These are phyloP conservation scores for Diacarnus erythraeanus DNA, from an alignment of 37 sponge, comb jelly and placozoan species.

Conservation along the genomic window DNA sequence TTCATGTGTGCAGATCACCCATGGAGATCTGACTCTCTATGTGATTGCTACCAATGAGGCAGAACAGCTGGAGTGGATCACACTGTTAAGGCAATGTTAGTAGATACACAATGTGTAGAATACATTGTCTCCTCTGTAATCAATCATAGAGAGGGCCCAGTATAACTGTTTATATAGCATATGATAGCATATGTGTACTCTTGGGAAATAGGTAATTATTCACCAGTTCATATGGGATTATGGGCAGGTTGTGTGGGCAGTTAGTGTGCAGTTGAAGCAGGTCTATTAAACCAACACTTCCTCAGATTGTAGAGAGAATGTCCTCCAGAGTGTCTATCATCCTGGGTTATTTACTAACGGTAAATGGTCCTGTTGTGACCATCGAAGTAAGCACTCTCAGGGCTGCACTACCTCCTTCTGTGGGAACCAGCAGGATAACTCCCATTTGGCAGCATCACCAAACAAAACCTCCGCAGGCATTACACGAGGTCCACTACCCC, in stretches of 20 bases:
- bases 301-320: constrained; percentile 58
- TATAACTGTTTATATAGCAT: neutral
- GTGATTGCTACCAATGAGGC: constrained; percentile 53
- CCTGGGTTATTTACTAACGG: constrained; percentile 63
- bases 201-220: neutral
- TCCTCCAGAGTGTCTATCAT: constrained; percentile 49
- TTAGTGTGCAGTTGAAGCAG: constrained; percentile 12
- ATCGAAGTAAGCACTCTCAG: constrained; percentile 59
- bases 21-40: constrained; percentile 81
- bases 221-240: neutral
- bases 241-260: too few relatives aligned
- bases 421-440: neutral
- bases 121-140: neutral
- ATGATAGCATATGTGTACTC: neutral
- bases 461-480: neutral
- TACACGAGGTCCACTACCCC: constrained; percentile 36
- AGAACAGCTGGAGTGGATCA: constrained; percentile 74
- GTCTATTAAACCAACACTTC: too few relatives aligned
- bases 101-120: too few relatives aligned
- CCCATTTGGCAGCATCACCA: neutral
- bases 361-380: constrained; percentile 86
- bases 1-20: constrained; percentile 38
- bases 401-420: constrained; percentile 41
- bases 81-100: constrained; percentile 63
- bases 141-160: neutral